Conservation (phyloP, 2,113 vertebrate genomes). For the Plecotus auritus region DNA sequence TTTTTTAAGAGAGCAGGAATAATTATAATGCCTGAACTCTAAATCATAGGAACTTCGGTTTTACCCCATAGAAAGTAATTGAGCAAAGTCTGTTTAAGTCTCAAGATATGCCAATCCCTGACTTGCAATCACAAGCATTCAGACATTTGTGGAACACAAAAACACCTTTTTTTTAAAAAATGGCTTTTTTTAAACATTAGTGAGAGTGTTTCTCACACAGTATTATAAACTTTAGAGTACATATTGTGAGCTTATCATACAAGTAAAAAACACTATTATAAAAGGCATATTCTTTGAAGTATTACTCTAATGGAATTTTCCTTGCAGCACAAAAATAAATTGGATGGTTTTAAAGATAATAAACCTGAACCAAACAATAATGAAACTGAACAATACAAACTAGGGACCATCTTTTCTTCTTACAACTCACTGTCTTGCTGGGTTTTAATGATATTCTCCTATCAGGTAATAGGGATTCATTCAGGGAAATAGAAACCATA, state of each 20-base stretch:
- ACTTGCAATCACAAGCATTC: neutral
- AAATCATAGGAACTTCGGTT: neutral
- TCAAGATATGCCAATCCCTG: neutral
- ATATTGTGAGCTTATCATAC: neutral
- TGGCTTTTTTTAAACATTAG: neutral
- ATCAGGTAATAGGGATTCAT: neutral
- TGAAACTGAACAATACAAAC: neutral
- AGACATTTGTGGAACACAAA: neutral
- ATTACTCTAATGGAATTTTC: neutral
- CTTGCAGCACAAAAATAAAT: slow-evolving; percentile 11
- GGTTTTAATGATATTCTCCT: neutral
- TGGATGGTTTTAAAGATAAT: neutral
- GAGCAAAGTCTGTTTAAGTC: neutral
- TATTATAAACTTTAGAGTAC: neutral
- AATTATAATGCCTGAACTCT: neutral
- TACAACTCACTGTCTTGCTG: neutral
- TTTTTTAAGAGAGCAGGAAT: neutral
- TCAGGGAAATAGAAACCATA: neutral
- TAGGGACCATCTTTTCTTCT: neutral
- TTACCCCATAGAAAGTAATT: neutral
- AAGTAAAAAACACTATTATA: neutral
- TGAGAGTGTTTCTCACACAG: neutral
- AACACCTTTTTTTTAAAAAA: neutral
- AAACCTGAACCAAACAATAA: neutral
- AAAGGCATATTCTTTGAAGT: neutral